Evolutionary conservation across 2,113 vertebrate species (phyloP).

Genomic region (Serinus canaria): DNA sequence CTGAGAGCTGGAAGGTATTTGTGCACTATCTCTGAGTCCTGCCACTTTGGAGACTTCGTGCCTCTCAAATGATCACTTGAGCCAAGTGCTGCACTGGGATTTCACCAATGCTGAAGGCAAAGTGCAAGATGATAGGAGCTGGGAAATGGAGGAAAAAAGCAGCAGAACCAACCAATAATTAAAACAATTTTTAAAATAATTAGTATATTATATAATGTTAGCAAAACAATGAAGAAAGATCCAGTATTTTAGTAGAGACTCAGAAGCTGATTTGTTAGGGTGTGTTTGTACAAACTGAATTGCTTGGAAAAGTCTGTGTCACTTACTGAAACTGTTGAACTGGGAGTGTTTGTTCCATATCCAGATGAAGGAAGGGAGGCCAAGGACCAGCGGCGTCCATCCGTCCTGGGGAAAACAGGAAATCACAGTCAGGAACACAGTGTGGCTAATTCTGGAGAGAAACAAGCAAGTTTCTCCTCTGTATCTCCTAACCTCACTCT

Average conservation of each 20-base stretch:
- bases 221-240: constrained; percentile 44
- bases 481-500: neutral
- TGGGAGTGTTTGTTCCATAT: constrained; percentile 98
- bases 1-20: neutral
- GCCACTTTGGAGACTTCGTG: neutral
- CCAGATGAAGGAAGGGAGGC: constrained; percentile 95
- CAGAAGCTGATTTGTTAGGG: constrained; percentile 58
- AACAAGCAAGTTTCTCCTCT: neutral
- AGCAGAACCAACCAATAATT: constrained; percentile 50
- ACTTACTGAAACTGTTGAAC: constrained; percentile 97
- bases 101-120: constrained; percentile 44
- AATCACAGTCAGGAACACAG: neutral
- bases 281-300: constrained; percentile 19
- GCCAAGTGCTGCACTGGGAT: constrained; percentile 11
- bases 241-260: constrained; percentile 54
- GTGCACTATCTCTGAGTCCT: neutral
- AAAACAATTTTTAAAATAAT: constrained; percentile 12
- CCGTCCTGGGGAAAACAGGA: constrained; percentile 78
- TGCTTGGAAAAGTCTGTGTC: constrained; percentile 7
- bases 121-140: constrained; percentile 47
- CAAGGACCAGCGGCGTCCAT: constrained; percentile 96
- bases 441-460: neutral
- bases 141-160: constrained; percentile 54
- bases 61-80: neutral
- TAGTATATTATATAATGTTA: constrained; percentile 50